phyloP scores from a whole-genome alignment of 2,797 vertebrate species.

The Danionella dracula region DNA sequence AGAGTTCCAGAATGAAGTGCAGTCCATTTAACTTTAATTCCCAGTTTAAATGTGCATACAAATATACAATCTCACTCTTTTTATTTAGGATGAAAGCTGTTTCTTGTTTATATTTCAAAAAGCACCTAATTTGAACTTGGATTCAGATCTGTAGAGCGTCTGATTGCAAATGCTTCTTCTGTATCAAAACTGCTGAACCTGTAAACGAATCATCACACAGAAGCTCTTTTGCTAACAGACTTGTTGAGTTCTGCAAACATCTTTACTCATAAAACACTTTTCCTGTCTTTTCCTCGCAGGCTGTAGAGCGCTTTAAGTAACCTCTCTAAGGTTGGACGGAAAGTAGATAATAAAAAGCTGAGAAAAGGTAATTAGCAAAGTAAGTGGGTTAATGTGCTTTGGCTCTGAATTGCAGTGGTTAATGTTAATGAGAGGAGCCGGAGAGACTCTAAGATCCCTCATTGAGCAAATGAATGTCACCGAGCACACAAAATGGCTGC shows the following conservation, averaged over 20 bases:
- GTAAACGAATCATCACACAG: neutral
- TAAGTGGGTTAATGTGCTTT: constrained; percentile 58
- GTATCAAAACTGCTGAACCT: constrained; percentile 5
- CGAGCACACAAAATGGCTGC: constrained; percentile 42
- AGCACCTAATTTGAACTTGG: constrained; percentile 6
- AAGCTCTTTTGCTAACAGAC: constrained; percentile 9
- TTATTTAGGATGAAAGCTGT: neutral
- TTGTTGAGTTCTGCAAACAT: neutral
- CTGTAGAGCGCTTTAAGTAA: neutral
- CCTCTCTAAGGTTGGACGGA: constrained; percentile 21
- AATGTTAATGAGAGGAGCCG: constrained; percentile 56
- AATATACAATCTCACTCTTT: neutral
- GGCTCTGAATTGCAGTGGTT: constrained; percentile 46
- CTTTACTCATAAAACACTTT: constrained; percentile 23
- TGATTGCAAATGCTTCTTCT: constrained; percentile 16
- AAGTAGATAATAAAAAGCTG: constrained; percentile 30
- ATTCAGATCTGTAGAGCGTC: constrained; percentile 11
- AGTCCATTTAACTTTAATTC: too few relatives aligned
- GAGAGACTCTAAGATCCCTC: constrained; percentile 48
- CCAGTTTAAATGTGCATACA: neutral
- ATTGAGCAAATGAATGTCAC: constrained; percentile 53
- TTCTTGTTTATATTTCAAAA: neutral
- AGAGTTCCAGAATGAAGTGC: neutral
- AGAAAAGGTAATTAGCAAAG: constrained; percentile 49
- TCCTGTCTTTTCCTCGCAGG: neutral